These are phyloP conservation scores for Ellobius talpinus DNA, from an alignment of 2,113 vertebrate species.

Conservation along the genomic window DNA sequence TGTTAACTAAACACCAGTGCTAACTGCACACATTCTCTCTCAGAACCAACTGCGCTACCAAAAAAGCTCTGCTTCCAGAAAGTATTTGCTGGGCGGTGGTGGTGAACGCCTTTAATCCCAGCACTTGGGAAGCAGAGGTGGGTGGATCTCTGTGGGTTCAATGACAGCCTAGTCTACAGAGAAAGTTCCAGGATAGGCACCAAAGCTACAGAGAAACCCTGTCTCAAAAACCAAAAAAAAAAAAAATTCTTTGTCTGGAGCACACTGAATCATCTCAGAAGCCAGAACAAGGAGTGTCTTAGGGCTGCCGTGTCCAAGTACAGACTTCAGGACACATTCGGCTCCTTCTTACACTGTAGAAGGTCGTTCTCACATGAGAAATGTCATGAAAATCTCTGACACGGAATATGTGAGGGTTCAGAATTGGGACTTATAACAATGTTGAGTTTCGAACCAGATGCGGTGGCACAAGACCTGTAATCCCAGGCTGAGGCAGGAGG, in stretches of 20 bases:
- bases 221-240: no score
- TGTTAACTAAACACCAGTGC: background rate
- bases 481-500: background rate
- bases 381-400: constrained; percentile 40
- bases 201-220: no score
- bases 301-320: background rate
- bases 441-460: background rate
- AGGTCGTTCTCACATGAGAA: constrained; percentile 6
- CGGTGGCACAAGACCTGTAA: background rate
- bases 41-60: constrained; percentile 35
- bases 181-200: no score
- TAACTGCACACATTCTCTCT: constrained; percentile 23
- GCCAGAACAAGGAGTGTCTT: background rate
- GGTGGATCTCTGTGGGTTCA: no score
- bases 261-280: constrained; percentile 55
- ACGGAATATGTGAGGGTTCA: background rate
- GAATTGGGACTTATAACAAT: background rate
- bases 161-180: no score
- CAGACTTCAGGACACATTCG: background rate
- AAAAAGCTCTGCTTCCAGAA: constrained; percentile 48
- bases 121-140: no score
- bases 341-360: background rate
- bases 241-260: background rate
- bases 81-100: background rate
- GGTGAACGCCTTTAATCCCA: no score